Evolutionary conservation across 2,113 vertebrate species (phyloP).

Genomic region (Clarias batrachus): DNA sequence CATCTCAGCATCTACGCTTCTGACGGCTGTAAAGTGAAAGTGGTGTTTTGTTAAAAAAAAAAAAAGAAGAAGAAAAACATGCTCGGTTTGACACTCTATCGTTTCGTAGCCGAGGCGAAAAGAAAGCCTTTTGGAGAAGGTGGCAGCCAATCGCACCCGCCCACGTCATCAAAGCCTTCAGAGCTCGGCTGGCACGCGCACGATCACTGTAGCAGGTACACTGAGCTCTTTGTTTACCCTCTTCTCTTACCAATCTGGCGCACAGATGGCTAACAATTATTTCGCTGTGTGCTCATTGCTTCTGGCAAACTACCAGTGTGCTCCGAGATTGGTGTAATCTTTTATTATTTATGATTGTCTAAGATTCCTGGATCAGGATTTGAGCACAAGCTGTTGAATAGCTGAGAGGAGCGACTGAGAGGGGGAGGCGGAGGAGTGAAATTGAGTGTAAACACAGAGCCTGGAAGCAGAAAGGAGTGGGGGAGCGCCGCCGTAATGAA

Average conservation of each 20-base stretch:
- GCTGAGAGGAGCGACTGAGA: constrained; percentile 58
- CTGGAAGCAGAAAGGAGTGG: constrained; percentile 61
- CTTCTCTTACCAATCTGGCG: constrained; percentile 71
- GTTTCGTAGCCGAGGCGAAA: constrained; percentile 64
- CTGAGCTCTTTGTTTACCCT: constrained; percentile 72
- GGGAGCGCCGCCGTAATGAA: constrained; percentile 70
- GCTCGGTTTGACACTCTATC: constrained; percentile 64
- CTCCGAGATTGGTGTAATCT: constrained; percentile 76
- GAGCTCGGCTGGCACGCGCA: constrained; percentile 34
- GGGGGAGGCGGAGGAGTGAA: constrained; percentile 61
- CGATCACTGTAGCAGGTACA: constrained; percentile 68
- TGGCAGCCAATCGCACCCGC: constrained; percentile 58
- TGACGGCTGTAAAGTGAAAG: constrained; percentile 60
- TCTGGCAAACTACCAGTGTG: constrained; percentile 69
- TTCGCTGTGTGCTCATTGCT: constrained; percentile 70
- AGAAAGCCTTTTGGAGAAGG: constrained; percentile 59
- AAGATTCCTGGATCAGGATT: constrained; percentile 74
- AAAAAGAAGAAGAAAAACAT: constrained; percentile 56
- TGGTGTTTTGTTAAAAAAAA: constrained; percentile 43
- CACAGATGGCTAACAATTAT: constrained; percentile 79
- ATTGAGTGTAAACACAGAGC: constrained; percentile 72
- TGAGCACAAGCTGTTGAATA: constrained; percentile 76
- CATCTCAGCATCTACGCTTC: constrained; percentile 51
- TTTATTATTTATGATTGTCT: constrained; percentile 81
- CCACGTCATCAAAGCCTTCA: constrained; percentile 65